Evolutionary conservation across 2,113 vertebrate species (phyloP), one percentile per base, ranked within the genome.

Genomic region (Cheilinus undulatus): DNA sequence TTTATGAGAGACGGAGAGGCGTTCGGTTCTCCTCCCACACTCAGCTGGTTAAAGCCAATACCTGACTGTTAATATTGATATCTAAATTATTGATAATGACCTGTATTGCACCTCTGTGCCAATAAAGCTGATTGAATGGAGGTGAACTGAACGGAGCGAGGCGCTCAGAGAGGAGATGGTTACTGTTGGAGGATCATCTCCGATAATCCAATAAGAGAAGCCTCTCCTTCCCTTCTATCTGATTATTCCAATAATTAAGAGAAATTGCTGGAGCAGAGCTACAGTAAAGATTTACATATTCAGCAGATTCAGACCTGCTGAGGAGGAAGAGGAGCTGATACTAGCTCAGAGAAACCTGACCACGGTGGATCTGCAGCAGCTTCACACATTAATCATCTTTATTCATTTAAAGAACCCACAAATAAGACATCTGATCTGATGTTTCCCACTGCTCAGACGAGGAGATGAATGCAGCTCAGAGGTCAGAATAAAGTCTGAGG

Each of bases 161-260:
- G 69, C 69, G 52, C 73, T 80, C 49, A 42, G 74, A 78, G 56
- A 42, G 48, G 49, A 80, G 75, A 72, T 17, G 80, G 70, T 45
- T 62, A 51, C 59, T 42, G 60, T 70, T 67, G 0, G 61, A 84
- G 74, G 77, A 88, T 82, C 80, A 52, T 69, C 80, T 66, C 70
- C 1, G 72, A 61, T 92, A 92, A 92, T 93, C 86, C 89, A 90
- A 91, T 92, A 87, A 88, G 70, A 28, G 73, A 65, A 82, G 84
- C 81, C 65, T 82, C 69, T 80, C 73, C 66, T 77, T 83, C 75
- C 75, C 80, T 77, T 78, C 79, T 84, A 91, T 93, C 84, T 85
- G 85, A 92, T 93, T 92, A 90, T 86, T 88, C 63, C 72, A 82
- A 90, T 87, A 88, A 93, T 93, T 89, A 91, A 92, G 89, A 90